Evolutionary conservation across 1,140 invertebrate genomes (phyloP).

Genomic region (Solen grandis): DNA sequence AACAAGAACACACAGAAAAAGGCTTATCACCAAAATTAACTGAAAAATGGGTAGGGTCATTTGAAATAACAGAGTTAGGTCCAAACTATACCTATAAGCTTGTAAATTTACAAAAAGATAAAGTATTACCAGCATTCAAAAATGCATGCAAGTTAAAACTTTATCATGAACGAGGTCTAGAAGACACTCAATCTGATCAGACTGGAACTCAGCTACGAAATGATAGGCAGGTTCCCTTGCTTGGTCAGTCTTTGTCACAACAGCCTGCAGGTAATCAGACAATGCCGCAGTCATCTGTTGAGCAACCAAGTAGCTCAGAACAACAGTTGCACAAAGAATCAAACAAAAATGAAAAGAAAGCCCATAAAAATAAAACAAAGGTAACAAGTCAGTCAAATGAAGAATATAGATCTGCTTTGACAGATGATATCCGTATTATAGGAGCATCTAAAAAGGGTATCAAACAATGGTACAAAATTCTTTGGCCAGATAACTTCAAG

Average conservation of each 20-base stretch:
- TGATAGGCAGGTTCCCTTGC: background rate
- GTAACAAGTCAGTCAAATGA: background rate
- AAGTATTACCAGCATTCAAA: background rate
- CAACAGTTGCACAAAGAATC: background rate
- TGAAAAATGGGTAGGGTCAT: slow-evolving; percentile 10
- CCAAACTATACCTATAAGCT: slow-evolving; percentile 1
- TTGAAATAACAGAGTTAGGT: background rate
- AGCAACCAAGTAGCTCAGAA: background rate
- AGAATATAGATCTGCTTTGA: background rate
- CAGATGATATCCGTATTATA: background rate
- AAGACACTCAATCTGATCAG: slow-evolving; percentile 8
- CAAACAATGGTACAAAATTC: background rate
- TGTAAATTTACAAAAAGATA: background rate
- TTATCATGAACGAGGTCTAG: slow-evolving; percentile 8
- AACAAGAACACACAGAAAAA: background rate
- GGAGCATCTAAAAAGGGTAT: background rate
- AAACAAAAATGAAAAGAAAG: no score
- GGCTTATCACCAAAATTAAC: slow-evolving; percentile 15
- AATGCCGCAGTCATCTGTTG: background rate
- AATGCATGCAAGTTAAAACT: no score
- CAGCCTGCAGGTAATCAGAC: no score
- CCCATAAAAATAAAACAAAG: background rate
- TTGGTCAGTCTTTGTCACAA: background rate
- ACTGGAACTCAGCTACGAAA: slow-evolving; percentile 1
- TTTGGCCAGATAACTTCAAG: background rate